These are phyloP conservation scores for Slavum lentiscoides DNA, from an alignment of 2,888 invertebrate genomes.

Conservation along the genomic window DNA sequence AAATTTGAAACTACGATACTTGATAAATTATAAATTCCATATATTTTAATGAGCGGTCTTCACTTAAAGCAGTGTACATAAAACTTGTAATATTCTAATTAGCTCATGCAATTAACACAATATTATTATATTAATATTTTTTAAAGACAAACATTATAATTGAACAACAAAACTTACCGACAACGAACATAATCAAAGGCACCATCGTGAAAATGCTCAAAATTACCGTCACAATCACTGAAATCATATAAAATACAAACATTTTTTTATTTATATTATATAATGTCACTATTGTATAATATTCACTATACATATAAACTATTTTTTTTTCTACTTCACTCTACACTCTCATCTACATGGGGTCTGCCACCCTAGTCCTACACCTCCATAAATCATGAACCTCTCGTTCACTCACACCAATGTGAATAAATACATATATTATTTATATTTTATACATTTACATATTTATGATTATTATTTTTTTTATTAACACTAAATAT, in stretches of 20 bases:
- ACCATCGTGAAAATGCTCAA: conserved; percentile 71
- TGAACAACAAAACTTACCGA: conserved; percentile 66
- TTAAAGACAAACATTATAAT: neutral
- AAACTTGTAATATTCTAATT: neutral
- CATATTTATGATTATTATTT: no score
- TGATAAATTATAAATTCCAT: no score
- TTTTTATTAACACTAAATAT: no score
- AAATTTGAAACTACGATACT: no score
- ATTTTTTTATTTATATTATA: neutral
- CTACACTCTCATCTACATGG: no score
- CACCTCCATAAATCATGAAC: no score
- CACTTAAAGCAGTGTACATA: no score
- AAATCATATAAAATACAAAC: conserved; percentile 57
- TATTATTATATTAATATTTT: neutral
- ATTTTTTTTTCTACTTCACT: no score
- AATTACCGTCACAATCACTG: conserved; percentile 73
- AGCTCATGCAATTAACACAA: neutral
- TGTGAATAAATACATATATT: neutral
- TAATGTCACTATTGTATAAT: neutral
- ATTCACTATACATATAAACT: neutral
- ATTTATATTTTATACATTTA: neutral
- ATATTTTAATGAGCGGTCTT: no score
- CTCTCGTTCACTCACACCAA: no score
- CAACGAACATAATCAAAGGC: conserved; percentile 75
- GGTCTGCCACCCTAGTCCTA: no score